Evolutionary conservation across 2,797 vertebrate genomes (phyloP).

Genomic region (Melanotaenia trifasciata): DNA sequence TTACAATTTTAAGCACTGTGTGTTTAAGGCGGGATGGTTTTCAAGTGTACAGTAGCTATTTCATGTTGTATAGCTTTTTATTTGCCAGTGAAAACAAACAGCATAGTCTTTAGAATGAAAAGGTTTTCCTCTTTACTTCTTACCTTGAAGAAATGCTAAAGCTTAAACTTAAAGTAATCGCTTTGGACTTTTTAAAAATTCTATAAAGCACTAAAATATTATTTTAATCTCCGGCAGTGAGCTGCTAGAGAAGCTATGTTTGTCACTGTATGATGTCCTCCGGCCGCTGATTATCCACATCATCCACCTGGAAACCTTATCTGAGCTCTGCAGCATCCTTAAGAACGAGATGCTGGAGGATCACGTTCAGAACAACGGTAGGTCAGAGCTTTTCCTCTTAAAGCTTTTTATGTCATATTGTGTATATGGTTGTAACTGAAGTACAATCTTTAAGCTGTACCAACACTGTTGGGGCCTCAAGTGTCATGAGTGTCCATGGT

Average conservation of each 20-base stretch:
- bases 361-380: slow-evolving; percentile 97
- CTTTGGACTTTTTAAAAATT: slow-evolving; percentile 18
- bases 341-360: slow-evolving; percentile 99
- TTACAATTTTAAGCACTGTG: not conserved
- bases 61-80: not conserved
- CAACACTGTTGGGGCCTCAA: not conserved
- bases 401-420: slow-evolving; percentile 1
- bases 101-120: not conserved
- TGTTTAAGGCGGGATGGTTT: slow-evolving; percentile 26
- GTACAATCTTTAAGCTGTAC: no score
- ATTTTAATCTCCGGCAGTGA: slow-evolving; percentile 82
- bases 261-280: slow-evolving; percentile 95
- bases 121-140: no score
- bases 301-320: slow-evolving; percentile 96
- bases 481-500: not conserved
- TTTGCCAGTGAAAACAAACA: not conserved
- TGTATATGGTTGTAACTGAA: not conserved
- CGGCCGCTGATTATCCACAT: slow-evolving; percentile 97
- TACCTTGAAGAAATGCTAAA: not conserved
- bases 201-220: slow-evolving; percentile 23
- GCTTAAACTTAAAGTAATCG: slow-evolving; percentile 11
- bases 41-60: slow-evolving; percentile 3
- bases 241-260: slow-evolving; percentile 93
- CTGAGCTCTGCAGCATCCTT: slow-evolving; percentile 97
- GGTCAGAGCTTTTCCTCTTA: slow-evolving; percentile 15